Base-by-base conservation (phyloP, 53 echinoderm and acorn worm species). In the Antedon mediterranea region DNA sequence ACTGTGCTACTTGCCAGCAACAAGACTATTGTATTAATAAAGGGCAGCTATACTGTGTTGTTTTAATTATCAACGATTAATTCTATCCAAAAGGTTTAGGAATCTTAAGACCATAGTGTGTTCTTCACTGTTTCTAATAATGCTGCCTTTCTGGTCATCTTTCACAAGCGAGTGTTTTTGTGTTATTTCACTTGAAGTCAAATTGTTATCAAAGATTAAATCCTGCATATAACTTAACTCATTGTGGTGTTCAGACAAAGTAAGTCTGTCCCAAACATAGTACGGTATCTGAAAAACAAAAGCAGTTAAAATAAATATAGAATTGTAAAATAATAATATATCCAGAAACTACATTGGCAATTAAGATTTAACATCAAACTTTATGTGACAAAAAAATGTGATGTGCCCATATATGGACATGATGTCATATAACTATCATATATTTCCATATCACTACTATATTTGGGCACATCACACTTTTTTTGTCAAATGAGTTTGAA, bases 51-150 rank as follows among this genome's bases (percentile, higher is more conserved):
- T n/a, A n/a, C n/a, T n/a, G n/a, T n/a, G n/a, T n/a, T n/a, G n/a
- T n/a, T n/a, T n/a, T n/a, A n/a, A 37, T 37, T 11, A 37, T 37
- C 57, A 57, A 2, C 23, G 23, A 57, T 82, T 79, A 0, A 89
- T 77, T 30, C 74, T 78, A 71, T 87, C 87, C 28, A 90, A 75
- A 14, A 76, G 82, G 29, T 85, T 34, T 26, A 90, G 78, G 28
- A 87, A 85, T 75, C 82, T 90, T 80, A 90, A 75, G 32, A 90
- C 80, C 43, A 83, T 71, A 28, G 87, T 82, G 37, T 90, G 87
- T 41, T 90, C 90, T 32, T 85, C 72, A 33, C 85, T 87, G 11
- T 82, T 80, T 42, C 85, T 74, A 15, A 44, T n/a, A 31, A 81
- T 72, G 15, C 84, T 85, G 31, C 8, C 29, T 9, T 42, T 5